A percentile compares a stretch with the other conserved stretches of the same genome.
Conservation (phyloP, 2,888 invertebrate species). For the Dryobotodes eremita region DNA sequence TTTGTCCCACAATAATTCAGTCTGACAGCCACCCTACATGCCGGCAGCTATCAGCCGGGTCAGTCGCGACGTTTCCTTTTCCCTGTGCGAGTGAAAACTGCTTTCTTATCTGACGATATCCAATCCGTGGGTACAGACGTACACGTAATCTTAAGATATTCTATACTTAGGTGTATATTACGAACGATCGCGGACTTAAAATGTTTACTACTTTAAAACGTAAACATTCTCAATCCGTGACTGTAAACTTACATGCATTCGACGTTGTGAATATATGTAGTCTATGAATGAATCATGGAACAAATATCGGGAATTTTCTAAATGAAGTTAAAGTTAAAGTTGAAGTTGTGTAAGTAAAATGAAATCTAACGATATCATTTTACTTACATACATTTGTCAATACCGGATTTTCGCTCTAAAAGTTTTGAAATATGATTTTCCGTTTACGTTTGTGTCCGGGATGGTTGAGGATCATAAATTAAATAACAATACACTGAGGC, state of each 20-base stretch:
- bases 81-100: slow-evolving; percentile 78
- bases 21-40: slow-evolving; percentile 46
- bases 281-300: background rate
- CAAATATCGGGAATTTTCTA: background rate
- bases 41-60: slow-evolving; percentile 65
- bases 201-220: too few relatives aligned
- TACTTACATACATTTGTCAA: too few relatives aligned
- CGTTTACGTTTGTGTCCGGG: background rate
- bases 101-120: slow-evolving; percentile 78
- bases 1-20: background rate
- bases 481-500: background rate
- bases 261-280: background rate
- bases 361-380: too few relatives aligned
- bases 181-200: background rate
- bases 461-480: background rate
- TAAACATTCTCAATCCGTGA: background rate
- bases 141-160: slow-evolving; percentile 51
- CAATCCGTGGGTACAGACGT: slow-evolving; percentile 66
- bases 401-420: too few relatives aligned
- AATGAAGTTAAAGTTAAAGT: too few relatives aligned
- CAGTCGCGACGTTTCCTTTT: slow-evolving; percentile 75
- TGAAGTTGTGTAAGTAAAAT: too few relatives aligned
- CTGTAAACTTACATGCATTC: background rate
- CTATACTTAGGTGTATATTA: slow-evolving; percentile 34
- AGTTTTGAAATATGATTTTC: background rate